These are phyloP conservation scores for Bactericera cockerelli DNA, from an alignment of 1,140 invertebrate species.

Conservation along the genomic window DNA sequence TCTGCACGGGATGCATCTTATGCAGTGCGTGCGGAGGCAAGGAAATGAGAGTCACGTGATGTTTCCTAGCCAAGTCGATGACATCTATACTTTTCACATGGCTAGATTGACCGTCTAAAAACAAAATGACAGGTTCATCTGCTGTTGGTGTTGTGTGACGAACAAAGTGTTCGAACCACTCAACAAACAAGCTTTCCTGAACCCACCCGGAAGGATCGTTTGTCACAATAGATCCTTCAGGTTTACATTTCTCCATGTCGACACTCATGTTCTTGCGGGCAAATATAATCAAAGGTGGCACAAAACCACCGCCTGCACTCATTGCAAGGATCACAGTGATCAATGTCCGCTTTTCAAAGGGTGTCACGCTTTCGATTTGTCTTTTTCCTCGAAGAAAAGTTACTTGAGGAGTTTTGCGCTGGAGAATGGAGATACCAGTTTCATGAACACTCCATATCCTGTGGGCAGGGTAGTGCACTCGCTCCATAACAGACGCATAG, in stretches of 20 bases:
- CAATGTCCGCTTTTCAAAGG: constrained; percentile 23
- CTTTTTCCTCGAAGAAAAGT: constrained; percentile 23
- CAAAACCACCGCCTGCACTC: constrained; percentile 26
- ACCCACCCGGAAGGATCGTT: constrained; percentile 24
- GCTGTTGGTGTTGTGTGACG: too few relatives aligned
- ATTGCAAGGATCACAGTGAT: constrained; percentile 23
- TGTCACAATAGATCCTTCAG: constrained; percentile 24
- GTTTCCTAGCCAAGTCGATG: constrained; percentile 20
- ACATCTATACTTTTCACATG: constrained; percentile 27
- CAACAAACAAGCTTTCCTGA: constrained; percentile 19
- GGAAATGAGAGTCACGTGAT: constrained; percentile 23
- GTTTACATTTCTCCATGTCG: constrained; percentile 25
- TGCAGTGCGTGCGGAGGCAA: constrained; percentile 26
- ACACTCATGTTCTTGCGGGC: constrained; percentile 26
- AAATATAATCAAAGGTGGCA: constrained; percentile 28
- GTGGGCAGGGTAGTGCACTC: background rate
- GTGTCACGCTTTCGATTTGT: constrained; percentile 19
- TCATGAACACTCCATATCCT: constrained; percentile 29
- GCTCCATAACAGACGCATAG: background rate
- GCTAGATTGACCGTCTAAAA: constrained; percentile 24
- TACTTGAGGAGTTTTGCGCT: constrained; percentile 22
- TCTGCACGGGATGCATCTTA: constrained; percentile 26
- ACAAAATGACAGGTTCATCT: constrained; percentile 20
- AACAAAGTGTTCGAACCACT: constrained; percentile 24
- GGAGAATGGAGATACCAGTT: constrained; percentile 29